phyloP scores from a whole-genome alignment of 2,888 invertebrate species.

The Eristalis tenax region DNA sequence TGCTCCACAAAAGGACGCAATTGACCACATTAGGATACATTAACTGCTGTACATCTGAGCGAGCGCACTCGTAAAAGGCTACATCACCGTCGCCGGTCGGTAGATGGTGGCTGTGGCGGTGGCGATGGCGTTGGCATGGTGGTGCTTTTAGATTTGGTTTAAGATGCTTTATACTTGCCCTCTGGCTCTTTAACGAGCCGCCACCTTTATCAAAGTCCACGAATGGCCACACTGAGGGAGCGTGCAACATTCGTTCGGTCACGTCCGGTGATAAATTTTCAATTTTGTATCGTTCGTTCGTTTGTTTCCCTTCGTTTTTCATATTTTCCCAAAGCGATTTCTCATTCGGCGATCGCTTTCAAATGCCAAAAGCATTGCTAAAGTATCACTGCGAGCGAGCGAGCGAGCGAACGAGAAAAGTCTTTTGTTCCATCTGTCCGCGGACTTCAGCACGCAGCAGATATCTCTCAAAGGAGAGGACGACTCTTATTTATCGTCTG shows the following conservation, averaged over 20 bases:
- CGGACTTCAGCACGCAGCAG: background rate
- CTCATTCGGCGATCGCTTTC: slow-evolving; percentile 36
- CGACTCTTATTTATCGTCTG: background rate
- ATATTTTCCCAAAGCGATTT: slow-evolving; percentile 30
- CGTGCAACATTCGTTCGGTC: slow-evolving; percentile 63
- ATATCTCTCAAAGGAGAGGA: background rate
- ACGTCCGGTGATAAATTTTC: slow-evolving; percentile 72
- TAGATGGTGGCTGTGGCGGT: background rate
- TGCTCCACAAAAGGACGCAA: slow-evolving; percentile 72
- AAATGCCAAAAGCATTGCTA: slow-evolving; percentile 16
- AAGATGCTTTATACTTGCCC: slow-evolving; percentile 67
- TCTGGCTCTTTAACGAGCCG: slow-evolving; percentile 71
- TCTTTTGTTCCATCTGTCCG: background rate
- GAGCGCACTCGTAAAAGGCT: slow-evolving; percentile 45
- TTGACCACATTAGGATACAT: slow-evolving; percentile 72
- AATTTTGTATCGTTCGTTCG: slow-evolving; percentile 61
- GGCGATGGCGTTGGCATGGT: too few species aligned
- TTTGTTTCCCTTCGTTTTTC: background rate
- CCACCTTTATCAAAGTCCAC: slow-evolving; percentile 69
- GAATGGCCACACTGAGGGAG: background rate
- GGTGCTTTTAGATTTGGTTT: slow-evolving; percentile 47
- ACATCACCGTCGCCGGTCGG: too few species aligned
- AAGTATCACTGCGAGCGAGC: background rate
- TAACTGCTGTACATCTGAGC: slow-evolving; percentile 66
- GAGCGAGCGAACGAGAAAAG: background rate